Percentiles rank a stretch among this genome's conserved stretches.
Evolutionary conservation across 2,888 invertebrate species (phyloP).

Genomic region (Cephalotes varians): DNA sequence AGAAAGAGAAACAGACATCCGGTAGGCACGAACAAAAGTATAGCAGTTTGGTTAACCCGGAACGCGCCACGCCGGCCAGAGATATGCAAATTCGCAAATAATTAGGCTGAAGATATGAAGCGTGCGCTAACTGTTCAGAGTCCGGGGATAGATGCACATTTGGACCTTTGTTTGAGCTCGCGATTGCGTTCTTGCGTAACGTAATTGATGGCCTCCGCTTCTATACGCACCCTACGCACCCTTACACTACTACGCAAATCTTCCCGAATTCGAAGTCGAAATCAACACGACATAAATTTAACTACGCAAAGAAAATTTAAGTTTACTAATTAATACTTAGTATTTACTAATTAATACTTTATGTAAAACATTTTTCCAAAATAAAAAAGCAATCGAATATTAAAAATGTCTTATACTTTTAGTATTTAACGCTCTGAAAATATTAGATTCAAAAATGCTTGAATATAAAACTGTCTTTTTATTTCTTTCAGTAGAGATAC

Average conservation of each 20-base stretch:
- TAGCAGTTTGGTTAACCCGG: slow-evolving; percentile 63
- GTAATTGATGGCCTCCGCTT: slow-evolving; percentile 83
- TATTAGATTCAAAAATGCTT: background rate
- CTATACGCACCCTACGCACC: slow-evolving; percentile 57
- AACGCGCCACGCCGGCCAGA: slow-evolving; percentile 61
- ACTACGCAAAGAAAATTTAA: background rate
- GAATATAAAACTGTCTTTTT: background rate
- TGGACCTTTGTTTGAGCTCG: slow-evolving; percentile 83
- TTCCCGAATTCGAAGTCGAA: slow-evolving; percentile 3
- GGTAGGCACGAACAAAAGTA: slow-evolving; percentile 71
- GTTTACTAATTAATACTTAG: background rate
- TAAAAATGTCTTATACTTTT: background rate
- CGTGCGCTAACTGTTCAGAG: slow-evolving; percentile 76
- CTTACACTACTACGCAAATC: slow-evolving; percentile 55
- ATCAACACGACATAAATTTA: slow-evolving; percentile 12
- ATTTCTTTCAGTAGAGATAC: background rate
- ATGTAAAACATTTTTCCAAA: background rate
- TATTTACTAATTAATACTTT: background rate
- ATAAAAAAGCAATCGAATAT: background rate
- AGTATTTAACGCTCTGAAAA: background rate
- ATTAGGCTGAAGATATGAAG: slow-evolving; percentile 84
- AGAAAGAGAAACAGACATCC: slow-evolving; percentile 65
- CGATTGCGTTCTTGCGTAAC: slow-evolving; percentile 85
- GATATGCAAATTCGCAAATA: slow-evolving; percentile 83
- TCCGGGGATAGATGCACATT: slow-evolving; percentile 65